Percentiles rank a stretch among this genome's conserved stretches.
Conservation (phyloP, 2,113 vertebrate species). For the Leptodactylus fuscus region DNA sequence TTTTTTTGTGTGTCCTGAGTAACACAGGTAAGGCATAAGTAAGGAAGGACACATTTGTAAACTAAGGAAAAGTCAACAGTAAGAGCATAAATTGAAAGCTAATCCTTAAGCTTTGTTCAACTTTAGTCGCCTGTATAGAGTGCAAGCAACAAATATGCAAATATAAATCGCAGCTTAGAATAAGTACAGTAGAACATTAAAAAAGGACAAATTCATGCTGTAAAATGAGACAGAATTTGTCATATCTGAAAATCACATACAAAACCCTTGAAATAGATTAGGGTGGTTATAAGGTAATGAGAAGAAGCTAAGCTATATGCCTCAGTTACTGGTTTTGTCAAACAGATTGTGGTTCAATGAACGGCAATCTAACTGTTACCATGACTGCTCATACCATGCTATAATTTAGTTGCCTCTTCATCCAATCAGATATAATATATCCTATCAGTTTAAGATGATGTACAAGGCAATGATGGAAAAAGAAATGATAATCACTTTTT, state of each 20-base stretch:
- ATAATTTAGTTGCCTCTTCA: constrained; percentile 28
- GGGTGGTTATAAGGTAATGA: constrained; percentile 39
- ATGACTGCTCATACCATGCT: not conserved
- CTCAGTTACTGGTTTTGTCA: constrained; percentile 26
- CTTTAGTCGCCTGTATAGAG: too few species aligned
- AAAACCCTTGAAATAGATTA: constrained; percentile 24
- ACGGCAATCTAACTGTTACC: not conserved
- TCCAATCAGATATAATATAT: constrained; percentile 24
- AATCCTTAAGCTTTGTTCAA: too few species aligned
- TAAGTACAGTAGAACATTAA: too few species aligned
- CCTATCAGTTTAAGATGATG: constrained; percentile 14
- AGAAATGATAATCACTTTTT: not conserved
- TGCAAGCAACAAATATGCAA: too few species aligned
- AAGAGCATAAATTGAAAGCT: too few species aligned
- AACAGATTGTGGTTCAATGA: constrained; percentile 33
- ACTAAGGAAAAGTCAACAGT: too few species aligned
- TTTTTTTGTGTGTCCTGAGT: too few species aligned
- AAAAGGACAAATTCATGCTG: not conserved
- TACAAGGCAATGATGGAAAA: not conserved
- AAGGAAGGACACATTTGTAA: too few species aligned
- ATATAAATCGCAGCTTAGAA: too few species aligned
- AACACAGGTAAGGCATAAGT: too few species aligned
- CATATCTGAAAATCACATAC: constrained; percentile 35
- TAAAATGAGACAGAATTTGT: not conserved
- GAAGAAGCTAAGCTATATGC: constrained; percentile 26